These are phyloP conservation scores for Cryptotis parvus DNA, from an alignment of 2,113 vertebrate species.

Conservation along the genomic window DNA sequence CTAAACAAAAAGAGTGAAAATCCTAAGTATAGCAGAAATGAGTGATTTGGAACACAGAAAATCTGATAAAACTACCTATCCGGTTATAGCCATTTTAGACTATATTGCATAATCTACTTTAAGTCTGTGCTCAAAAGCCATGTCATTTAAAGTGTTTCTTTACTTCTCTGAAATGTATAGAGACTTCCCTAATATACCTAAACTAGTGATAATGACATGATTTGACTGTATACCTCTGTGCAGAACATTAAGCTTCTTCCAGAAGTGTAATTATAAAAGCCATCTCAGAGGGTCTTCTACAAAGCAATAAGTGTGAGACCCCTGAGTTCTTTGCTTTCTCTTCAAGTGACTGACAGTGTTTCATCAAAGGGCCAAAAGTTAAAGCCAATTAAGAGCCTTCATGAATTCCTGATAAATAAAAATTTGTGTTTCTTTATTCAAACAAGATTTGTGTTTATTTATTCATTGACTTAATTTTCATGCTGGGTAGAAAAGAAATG, in stretches of 20 bases:
- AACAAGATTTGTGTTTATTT: no score
- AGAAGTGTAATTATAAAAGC: not conserved
- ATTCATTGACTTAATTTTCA: not conserved
- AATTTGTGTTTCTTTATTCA: no score
- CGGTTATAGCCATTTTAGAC: not conserved
- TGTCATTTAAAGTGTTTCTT: not conserved
- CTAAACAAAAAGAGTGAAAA: not conserved
- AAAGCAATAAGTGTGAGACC: not conserved
- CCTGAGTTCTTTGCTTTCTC: not conserved
- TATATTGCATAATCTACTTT: not conserved
- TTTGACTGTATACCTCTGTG: not conserved
- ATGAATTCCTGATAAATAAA: not conserved
- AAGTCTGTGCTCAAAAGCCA: not conserved
- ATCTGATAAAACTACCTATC: not conserved
- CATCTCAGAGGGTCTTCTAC: not conserved
- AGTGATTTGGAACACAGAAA: not conserved
- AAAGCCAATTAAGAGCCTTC: not conserved
- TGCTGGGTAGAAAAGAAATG: not conserved
- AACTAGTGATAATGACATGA: not conserved
- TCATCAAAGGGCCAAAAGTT: not conserved
- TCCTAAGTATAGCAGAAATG: not conserved
- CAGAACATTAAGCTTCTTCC: not conserved
- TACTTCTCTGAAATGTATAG: not conserved
- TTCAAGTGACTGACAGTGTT: not conserved
- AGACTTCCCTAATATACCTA: not conserved